Evolutionary conservation across 2,797 vertebrate species (phyloP).

Genomic region (Tauraco hartlaubi): DNA sequence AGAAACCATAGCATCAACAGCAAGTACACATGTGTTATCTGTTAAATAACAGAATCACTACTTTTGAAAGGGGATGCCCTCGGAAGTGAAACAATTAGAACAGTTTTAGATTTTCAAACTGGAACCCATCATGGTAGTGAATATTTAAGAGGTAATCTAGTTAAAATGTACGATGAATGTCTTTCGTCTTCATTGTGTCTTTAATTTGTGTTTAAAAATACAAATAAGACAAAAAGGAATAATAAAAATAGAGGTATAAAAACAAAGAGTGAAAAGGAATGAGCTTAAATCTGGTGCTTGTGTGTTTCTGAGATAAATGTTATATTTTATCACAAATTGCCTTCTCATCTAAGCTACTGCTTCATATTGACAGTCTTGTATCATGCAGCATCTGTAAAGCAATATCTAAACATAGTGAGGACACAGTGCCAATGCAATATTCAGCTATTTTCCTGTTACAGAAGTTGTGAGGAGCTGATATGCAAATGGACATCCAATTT

Average conservation of each 20-base stretch:
- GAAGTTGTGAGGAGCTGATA: neutral
- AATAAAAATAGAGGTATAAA: neutral
- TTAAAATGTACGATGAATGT: neutral
- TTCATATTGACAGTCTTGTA: neutral
- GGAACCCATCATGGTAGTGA: constrained; percentile 36
- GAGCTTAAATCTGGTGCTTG: neutral
- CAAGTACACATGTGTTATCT: constrained; percentile 60
- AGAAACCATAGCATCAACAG: constrained; percentile 43
- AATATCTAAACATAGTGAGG: neutral
- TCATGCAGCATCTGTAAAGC: neutral
- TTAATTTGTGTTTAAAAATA: neutral
- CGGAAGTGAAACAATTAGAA: constrained; percentile 71
- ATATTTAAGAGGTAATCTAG: constrained; percentile 48
- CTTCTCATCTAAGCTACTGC: neutral
- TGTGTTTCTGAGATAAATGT: neutral
- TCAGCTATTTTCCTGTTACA: neutral
- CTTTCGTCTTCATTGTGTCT: neutral
- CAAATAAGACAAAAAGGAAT: neutral
- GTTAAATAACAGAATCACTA: constrained; percentile 65
- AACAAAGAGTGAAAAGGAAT: neutral
- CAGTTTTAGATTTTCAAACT: constrained; percentile 63
- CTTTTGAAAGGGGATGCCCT: constrained; percentile 63
- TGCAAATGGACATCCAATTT: neutral
- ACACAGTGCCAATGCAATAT: neutral
- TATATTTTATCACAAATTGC: neutral